Evolutionary conservation across 2,113 vertebrate species (phyloP).

Genomic region (Erinaceus europaeus): DNA sequence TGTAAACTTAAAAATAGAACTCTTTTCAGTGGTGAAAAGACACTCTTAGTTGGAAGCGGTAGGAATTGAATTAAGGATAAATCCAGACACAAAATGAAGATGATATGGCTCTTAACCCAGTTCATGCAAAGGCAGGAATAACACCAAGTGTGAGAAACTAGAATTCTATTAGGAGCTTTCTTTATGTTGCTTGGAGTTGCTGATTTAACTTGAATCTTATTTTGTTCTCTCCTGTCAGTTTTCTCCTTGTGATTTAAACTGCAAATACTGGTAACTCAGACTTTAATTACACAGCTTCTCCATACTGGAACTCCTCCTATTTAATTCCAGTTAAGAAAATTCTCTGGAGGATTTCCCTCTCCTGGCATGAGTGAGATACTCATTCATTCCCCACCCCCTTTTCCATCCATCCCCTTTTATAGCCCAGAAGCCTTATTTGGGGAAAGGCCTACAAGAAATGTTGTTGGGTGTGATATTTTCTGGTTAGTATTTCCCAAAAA

Average conservation of each 20-base stretch:
- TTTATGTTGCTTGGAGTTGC: neutral
- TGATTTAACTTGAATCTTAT: neutral
- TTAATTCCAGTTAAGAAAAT: neutral
- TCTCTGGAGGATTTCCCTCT: neutral
- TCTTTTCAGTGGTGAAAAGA: neutral
- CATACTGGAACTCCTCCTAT: neutral
- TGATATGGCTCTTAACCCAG: neutral
- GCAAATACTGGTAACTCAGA: neutral
- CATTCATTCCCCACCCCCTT: no score
- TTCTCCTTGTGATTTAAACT: neutral
- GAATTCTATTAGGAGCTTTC: neutral
- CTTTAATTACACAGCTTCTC: neutral
- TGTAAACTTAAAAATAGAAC: neutral
- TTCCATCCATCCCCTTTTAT: no score
- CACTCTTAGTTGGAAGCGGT: neutral
- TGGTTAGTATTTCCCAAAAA: neutral
- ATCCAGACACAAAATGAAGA: neutral
- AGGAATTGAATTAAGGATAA: neutral
- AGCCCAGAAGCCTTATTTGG: neutral
- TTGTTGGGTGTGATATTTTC: neutral
- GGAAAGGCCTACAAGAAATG: neutral
- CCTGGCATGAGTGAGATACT: neutral
- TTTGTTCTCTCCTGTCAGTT: neutral
- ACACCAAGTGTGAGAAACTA: neutral
- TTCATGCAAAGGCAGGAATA: neutral